Evolutionary conservation across 2,888 invertebrate genomes (phyloP), one percentile per base, ranked within the genome.

Genomic region (Hetaerina titia): DNA sequence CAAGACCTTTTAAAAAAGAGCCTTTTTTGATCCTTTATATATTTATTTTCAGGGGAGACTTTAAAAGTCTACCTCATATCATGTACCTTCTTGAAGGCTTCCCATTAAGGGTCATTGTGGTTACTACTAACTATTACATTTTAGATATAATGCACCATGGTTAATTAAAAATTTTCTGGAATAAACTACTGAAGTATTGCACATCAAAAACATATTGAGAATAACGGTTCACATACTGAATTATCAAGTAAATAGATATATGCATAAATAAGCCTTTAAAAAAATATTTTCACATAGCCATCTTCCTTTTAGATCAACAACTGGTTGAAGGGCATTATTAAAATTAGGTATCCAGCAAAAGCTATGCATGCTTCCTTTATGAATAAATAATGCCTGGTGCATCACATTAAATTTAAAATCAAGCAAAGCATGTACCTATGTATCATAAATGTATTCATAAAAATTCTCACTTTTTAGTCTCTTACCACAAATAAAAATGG

Each of bases 391-490:
- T 17, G 5, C 64, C 64, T 90, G 64, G 17, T 64, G 45, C 57
- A 64, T 45, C 64, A 22, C 64, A 45, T 90, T 64, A 69, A 31
- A 8, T 90, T 31, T 90, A 69, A 45, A 45, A 69, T 15, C 63
- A 90, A 90, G 90, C 45, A 90, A 90, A 90, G 90, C 90, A 63
- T 45, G 58, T 57, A 89, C 45, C 13, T 63, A 45, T 90, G 25
- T n/a, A 69, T 2, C 19, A 17, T n/a, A 69, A 22, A 15, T 45
- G 45, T 63, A 69, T 9, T n/a, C 69, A 69, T 69, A n/a, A 69
- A 22, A n/a, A n/a, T 13, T 69, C n/a, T 5, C 6, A 69, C 22
- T 9, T n/a, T 22, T 0, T 22, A 69, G 69, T 6, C n/a, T n/a
- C 22, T n/a, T 6, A 7, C 22, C 69, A 69, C 11, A 69, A n/a